phyloP scores from a whole-genome alignment of 2,797 vertebrate species.

The Lepidocolaptes lacrymiger region DNA sequence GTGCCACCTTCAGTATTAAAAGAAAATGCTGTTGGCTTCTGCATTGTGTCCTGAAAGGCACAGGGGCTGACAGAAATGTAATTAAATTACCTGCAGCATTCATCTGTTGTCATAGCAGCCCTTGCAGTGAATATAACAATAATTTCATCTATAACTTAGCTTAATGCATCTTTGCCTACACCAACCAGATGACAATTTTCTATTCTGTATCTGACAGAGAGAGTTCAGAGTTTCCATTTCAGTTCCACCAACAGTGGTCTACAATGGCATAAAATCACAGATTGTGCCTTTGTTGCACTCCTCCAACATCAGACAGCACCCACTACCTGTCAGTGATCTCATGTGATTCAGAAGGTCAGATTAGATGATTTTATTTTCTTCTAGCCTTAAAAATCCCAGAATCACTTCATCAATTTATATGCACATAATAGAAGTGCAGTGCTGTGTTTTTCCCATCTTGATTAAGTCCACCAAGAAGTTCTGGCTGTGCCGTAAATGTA shows the following conservation, averaged over 20 bases:
- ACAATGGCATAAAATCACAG: background rate
- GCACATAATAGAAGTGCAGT: background rate
- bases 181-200: background rate
- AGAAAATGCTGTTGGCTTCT: constrained; percentile 28
- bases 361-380: background rate
- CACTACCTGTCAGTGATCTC: background rate
- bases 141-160: constrained; percentile 9
- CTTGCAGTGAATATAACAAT: constrained; percentile 23
- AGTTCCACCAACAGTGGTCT: background rate
- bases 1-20: constrained; percentile 28
- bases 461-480: background rate
- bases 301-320: background rate
- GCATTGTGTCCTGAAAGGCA: constrained; percentile 42
- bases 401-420: background rate
- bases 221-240: background rate
- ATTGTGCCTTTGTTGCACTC: background rate
- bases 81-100: constrained; percentile 65
- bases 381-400: background rate
- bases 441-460: background rate
- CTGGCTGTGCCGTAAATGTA: background rate
- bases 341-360: background rate
- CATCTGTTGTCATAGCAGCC: constrained; percentile 67
- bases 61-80: constrained; percentile 38
- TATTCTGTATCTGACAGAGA: background rate
- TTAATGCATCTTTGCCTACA: background rate